A percentile compares a stretch with the other conserved stretches of the same genome.
Evolutionary conservation across 1,140 invertebrate species (phyloP).

Genomic region (Subanguina moxae): DNA sequence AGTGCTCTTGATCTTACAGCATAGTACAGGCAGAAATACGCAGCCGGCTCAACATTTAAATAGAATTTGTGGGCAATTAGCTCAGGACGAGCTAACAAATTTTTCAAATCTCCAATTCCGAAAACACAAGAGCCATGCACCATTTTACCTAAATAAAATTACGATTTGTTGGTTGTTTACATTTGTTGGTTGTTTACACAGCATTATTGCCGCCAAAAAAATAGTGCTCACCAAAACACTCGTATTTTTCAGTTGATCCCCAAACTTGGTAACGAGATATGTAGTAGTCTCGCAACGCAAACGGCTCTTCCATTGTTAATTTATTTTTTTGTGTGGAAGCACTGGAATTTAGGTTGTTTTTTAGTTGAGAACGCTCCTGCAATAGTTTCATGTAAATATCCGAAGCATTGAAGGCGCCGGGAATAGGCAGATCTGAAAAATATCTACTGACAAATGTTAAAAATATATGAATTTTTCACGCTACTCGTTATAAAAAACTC

Average conservation of each 20-base stretch:
- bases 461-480: not conserved
- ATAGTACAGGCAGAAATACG: conserved; percentile 26
- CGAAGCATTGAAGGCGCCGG: conserved; percentile 39
- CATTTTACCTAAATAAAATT: conserved; percentile 34
- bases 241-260: not conserved
- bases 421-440: conserved; percentile 37
- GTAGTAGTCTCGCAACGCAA: conserved; percentile 26
- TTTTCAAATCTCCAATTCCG: conserved; percentile 45
- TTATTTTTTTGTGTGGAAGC: not conserved
- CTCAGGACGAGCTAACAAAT: conserved; percentile 41
- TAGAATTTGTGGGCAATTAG: conserved; percentile 53
- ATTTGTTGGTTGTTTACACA: not conserved
- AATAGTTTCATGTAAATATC: conserved; percentile 28
- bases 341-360: not conserved
- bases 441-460: not conserved
- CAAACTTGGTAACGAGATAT: conserved; percentile 39
- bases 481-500: too few relatives aligned
- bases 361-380: not conserved
- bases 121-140: conserved; percentile 48
- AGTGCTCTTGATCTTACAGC: conserved; percentile 28
- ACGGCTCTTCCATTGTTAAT: conserved; percentile 6
- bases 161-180: not conserved
- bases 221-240: not conserved
- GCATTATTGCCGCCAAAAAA: not conserved
- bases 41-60: conserved; percentile 48